phyloP scores from a whole-genome alignment of 2,797 vertebrate species.

The Denticeps clupeoides region DNA sequence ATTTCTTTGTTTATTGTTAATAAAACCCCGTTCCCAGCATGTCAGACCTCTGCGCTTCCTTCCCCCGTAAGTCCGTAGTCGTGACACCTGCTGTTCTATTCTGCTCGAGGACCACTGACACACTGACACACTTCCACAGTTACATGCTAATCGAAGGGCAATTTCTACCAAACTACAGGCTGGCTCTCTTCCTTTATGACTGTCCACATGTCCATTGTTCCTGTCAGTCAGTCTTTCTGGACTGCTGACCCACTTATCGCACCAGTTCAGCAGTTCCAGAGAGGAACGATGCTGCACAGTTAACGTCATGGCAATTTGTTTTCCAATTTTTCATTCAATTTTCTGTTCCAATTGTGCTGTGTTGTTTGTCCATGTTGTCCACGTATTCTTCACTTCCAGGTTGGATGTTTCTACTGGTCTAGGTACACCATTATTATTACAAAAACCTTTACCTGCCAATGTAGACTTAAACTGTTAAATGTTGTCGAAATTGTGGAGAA shows the following conservation, averaged over 20 bases:
- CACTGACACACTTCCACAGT: constrained; percentile 24
- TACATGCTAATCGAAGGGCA: not conserved
- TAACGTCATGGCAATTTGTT: not conserved
- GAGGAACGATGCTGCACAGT: not conserved
- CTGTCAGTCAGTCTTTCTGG: constrained; percentile 14
- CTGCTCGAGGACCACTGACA: constrained; percentile 13
- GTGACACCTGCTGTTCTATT: not conserved
- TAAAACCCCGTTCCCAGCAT: too few species aligned
- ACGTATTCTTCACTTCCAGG: not conserved
- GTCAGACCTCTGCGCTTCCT: too few species aligned
- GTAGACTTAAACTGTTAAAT: too few species aligned
- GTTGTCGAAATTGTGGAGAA: too few species aligned
- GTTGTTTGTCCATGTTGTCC: not conserved
- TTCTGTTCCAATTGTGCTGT: not conserved
- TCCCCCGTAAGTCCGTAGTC: too few species aligned
- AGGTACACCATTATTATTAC: too few species aligned
- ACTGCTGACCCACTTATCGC: constrained; percentile 13
- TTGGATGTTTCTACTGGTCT: not conserved
- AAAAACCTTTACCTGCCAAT: too few species aligned
- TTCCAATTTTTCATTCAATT: not conserved
- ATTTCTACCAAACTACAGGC: not conserved
- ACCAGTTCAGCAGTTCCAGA: not conserved
- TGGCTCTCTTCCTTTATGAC: too few species aligned
- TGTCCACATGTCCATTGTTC: too few species aligned
- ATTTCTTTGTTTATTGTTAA: too few species aligned